Percentiles rank a stretch among this genome's conserved stretches.
These are phyloP conservation scores for Lonchura striata DNA, from an alignment of 2,113 vertebrate genomes.

Conservation along the genomic window DNA sequence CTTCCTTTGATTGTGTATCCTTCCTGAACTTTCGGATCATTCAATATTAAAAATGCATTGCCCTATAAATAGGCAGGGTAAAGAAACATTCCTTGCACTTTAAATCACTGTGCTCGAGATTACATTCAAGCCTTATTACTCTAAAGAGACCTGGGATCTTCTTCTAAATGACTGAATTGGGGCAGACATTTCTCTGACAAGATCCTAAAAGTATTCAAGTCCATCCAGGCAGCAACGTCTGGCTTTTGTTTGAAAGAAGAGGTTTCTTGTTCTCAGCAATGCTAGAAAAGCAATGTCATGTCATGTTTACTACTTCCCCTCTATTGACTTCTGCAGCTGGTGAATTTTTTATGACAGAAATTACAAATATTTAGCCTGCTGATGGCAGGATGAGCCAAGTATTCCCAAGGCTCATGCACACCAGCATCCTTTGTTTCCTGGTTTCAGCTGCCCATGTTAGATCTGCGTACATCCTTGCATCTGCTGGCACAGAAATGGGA, in stretches of 20 bases:
- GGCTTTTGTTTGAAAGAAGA: conserved; percentile 46
- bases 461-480: conserved; percentile 16
- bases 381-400: conserved; percentile 70
- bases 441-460: conserved; percentile 44
- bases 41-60: conserved; percentile 62
- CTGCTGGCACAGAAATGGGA: conserved; percentile 21
- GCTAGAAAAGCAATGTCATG: conserved; percentile 59
- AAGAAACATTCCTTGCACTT: conserved; percentile 36
- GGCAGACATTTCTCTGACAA: conserved; percentile 42
- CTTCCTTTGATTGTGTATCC: conserved; percentile 52
- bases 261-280: conserved; percentile 50
- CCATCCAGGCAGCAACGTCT: conserved; percentile 52
- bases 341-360: conserved; percentile 71
- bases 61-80: conserved; percentile 44
- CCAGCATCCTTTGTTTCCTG: conserved; percentile 56
- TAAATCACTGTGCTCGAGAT: conserved; percentile 2
- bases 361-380: conserved; percentile 75
- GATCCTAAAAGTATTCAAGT: conserved; percentile 50
- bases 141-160: conserved; percentile 43
- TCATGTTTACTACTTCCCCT: conserved; percentile 70
- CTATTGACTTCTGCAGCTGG: conserved; percentile 71
- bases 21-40: conserved; percentile 56
- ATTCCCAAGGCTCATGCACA: conserved; percentile 64
- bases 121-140: conserved; percentile 50
- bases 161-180: conserved; percentile 52